These are phyloP conservation scores for Dendrolimus pini DNA, from an alignment of 2,888 invertebrate species.

Conservation along the genomic window DNA sequence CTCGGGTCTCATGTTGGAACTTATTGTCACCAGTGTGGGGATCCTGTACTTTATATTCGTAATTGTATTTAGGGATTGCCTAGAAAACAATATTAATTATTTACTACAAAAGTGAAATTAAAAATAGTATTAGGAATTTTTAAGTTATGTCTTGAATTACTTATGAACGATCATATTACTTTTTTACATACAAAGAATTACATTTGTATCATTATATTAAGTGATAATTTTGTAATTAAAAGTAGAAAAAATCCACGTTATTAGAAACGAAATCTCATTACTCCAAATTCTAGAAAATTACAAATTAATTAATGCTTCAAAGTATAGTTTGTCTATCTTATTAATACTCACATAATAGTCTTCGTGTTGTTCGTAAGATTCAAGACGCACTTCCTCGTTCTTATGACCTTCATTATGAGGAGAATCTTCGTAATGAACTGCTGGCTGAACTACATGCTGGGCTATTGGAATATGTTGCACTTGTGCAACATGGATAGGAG, in stretches of 20 bases:
- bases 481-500: conserved; percentile 2
- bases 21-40: conserved; percentile 75
- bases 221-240: too few species aligned
- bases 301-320: not conserved
- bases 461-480: not conserved
- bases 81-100: conserved; percentile 13
- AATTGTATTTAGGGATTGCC: conserved; percentile 71
- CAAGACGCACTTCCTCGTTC: conserved; percentile 9
- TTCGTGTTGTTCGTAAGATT: conserved; percentile 21
- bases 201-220: too few species aligned
- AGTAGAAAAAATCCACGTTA: not conserved
- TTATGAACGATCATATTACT: too few species aligned
- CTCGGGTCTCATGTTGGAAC: conserved; percentile 67
- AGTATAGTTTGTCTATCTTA: not conserved
- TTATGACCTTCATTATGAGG: not conserved
- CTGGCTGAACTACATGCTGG: not conserved
- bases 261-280: not conserved
- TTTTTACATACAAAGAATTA: too few species aligned
- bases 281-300: not conserved
- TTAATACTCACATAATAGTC: conserved; percentile 41
- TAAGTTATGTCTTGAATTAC: too few species aligned
- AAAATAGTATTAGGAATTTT: not conserved
- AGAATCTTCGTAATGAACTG: not conserved
- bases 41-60: conserved; percentile 70
- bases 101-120: not conserved